Base-by-base conservation (phyloP, 2,113 vertebrate genomes). In the Rhabdomys dilectus region DNA sequence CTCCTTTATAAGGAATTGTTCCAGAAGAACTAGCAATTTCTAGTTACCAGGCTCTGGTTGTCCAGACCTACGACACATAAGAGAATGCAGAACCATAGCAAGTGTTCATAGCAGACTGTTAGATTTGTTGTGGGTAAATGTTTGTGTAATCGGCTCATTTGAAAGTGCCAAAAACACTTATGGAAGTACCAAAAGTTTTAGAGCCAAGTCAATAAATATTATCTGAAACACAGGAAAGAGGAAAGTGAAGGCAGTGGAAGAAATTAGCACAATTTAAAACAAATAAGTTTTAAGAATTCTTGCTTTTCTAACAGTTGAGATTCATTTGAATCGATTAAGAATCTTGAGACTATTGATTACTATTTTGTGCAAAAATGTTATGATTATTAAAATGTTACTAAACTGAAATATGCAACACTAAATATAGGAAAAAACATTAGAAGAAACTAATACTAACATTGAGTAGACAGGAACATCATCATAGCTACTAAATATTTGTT, bases 1-100 rank as follows among this genome's bases (percentile, higher is more conserved):
- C 81, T 89, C 34, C 56, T 60, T 95, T 85, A 72, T 84, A 70
- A 88, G 64, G 62, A 93, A 92, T 56, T 93, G 34, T 81, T 84
- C 26, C 31, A 58, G 51, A 21, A 75, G 87, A 36, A 96, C 36
- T 45, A 66, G 26, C 42, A 88, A 45, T 76, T 96, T 90, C 22
- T 88, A 66, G 42, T 94, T 91, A 75, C 34, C n/a, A 88, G 56
- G 0, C 26, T 91, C 51, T n/a, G 91, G 84, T n/a, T n/a, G 29
- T 2, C 17, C 88, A 66, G 0, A 73, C 48, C 15, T 70, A 53
- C 2, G 26, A 60, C 73, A 68, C 56, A 95, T 78, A 80, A 4
- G 16, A 84, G 12, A 68, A 11, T 7, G 62, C n/a, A 24, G 0
- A 51, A 56, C 75, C 26, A 12, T 36, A 73, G 66, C 66, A 5